Conservation (phyloP, 64 coral and sea anemone species). For the Actinia tenebrosa region DNA sequence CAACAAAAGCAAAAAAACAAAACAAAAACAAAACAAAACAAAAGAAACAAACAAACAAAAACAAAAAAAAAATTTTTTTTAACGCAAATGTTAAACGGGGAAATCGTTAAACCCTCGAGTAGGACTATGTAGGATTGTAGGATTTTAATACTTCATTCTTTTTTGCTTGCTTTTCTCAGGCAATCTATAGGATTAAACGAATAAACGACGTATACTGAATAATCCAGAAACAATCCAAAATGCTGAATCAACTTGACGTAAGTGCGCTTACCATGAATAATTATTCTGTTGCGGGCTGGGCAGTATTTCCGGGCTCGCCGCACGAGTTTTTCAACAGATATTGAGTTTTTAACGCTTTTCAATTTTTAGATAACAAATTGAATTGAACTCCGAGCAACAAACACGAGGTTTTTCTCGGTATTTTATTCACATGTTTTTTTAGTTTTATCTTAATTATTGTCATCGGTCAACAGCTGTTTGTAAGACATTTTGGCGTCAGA, state of each 20-base stretch:
- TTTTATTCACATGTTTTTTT: background rate
- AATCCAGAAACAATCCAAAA: background rate
- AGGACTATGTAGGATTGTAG: too few relatives aligned
- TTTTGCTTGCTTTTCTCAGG: background rate
- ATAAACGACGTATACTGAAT: background rate
- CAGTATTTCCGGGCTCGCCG: background rate
- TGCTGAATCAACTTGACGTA: background rate
- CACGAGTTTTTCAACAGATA: background rate
- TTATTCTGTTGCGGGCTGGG: background rate
- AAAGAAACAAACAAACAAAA: too few relatives aligned
- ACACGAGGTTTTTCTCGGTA: background rate
- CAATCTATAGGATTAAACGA: background rate
- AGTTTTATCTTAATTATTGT: background rate
- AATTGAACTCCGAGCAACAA: background rate
- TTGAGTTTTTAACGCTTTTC: background rate
- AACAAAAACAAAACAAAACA: too few relatives aligned
- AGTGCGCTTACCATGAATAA: background rate
- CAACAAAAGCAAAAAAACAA: too few relatives aligned
- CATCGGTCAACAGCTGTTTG: background rate
- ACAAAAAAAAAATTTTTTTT: too few relatives aligned
- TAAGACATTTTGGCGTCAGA: background rate
- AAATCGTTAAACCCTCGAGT: too few relatives aligned
- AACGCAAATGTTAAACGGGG: too few relatives aligned
- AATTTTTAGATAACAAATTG: background rate
- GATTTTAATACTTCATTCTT: background rate